phyloP scores from a whole-genome alignment of 2,113 vertebrate genomes.

The Gopherus flavomarginatus region DNA sequence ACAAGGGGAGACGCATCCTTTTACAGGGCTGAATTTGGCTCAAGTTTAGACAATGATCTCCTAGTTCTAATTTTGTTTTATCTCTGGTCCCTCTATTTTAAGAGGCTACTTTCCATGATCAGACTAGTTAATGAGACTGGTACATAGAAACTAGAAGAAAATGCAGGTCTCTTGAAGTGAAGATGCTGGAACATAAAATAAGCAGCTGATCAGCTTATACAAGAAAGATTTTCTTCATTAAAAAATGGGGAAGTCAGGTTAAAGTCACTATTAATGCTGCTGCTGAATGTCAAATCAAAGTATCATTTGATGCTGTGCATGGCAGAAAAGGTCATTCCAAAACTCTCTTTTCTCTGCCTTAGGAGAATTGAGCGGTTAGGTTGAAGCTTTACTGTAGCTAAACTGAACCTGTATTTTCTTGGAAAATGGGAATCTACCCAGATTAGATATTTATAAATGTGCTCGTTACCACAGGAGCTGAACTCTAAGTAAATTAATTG shows the following conservation, averaged over 20 bases:
- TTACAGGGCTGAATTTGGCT: not conserved
- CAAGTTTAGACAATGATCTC: not conserved
- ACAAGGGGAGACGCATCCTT: not conserved
- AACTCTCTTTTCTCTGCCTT: not conserved
- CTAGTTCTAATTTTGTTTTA: not conserved
- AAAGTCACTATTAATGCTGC: conserved; percentile 6
- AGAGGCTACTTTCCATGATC: not conserved
- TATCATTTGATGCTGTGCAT: not conserved
- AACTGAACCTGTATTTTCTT: not conserved
- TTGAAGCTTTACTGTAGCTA: not conserved
- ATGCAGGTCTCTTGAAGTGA: not conserved
- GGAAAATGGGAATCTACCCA: not conserved
- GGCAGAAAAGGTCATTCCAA: not conserved
- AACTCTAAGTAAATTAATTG: not conserved
- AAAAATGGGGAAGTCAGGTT: not conserved
- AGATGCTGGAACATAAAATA: not conserved
- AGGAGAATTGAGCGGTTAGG: not conserved
- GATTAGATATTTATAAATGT: conserved; percentile 21
- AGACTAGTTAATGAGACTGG: not conserved
- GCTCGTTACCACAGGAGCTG: not conserved
- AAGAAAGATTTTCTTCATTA: not conserved
- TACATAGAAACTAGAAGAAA: not conserved
- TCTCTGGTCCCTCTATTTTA: not conserved
- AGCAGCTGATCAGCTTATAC: not conserved
- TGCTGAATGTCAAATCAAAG: not conserved